Evolutionary conservation across 2,888 invertebrate species (phyloP).

Genomic region (Liodrosophila aerea): DNA sequence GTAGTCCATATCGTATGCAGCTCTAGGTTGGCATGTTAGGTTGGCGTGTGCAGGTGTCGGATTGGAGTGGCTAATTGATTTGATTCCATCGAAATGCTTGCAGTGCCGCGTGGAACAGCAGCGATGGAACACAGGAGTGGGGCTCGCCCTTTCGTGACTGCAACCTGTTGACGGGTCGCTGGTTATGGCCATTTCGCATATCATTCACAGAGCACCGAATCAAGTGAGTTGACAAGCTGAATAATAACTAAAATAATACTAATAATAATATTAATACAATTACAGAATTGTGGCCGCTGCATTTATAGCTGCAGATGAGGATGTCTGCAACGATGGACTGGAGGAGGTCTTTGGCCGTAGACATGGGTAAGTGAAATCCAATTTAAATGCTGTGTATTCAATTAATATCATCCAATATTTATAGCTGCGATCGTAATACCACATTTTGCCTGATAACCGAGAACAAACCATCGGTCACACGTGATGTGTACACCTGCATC

Average conservation of each 20-base stretch:
- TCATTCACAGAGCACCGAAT: slow-evolving; percentile 81
- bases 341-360: slow-evolving; percentile 87
- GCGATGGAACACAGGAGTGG: slow-evolving; percentile 82
- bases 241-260: not conserved
- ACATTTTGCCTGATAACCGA: slow-evolving; percentile 82
- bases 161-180: slow-evolving; percentile 81
- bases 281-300: slow-evolving; percentile 85
- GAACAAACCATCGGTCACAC: slow-evolving; percentile 79
- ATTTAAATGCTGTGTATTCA: too few relatives aligned
- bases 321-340: slow-evolving; percentile 89
- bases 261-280: not conserved
- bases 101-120: slow-evolving; percentile 82
- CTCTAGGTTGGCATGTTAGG: not conserved
- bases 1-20: too few relatives aligned
- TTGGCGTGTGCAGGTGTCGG: slow-evolving; percentile 31
- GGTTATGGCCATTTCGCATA: slow-evolving; percentile 83
- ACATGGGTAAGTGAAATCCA: slow-evolving; percentile 83
- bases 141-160: slow-evolving; percentile 83
- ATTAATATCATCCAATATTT: not conserved
- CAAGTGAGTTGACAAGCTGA: slow-evolving; percentile 72
- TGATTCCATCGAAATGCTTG: slow-evolving; percentile 30
- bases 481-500: slow-evolving; percentile 85
- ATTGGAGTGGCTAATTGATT: slow-evolving; percentile 39
- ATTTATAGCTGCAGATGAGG: slow-evolving; percentile 85
- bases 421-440: slow-evolving; percentile 82